Conservation (phyloP, 1,140 invertebrate genomes). For the Conus ventricosus region DNA sequence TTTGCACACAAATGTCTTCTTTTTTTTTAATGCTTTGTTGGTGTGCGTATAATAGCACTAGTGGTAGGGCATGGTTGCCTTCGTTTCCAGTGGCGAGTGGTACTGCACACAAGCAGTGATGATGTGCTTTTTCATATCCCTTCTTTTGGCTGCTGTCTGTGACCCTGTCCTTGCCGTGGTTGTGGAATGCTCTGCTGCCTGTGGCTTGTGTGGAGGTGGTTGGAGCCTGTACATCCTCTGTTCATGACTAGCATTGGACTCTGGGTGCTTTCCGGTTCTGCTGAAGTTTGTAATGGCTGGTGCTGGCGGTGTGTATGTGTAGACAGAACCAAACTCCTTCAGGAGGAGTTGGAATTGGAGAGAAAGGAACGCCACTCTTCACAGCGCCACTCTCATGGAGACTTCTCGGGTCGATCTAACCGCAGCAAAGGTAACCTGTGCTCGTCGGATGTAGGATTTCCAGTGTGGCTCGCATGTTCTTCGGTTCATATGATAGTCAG, state of each 20-base stretch:
- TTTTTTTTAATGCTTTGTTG: background rate
- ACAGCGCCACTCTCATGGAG: conserved; percentile 40
- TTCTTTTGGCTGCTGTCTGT: background rate
- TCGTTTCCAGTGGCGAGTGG: background rate
- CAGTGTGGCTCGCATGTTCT: background rate
- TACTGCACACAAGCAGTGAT: background rate
- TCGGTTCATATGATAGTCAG: no score
- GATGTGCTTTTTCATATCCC: background rate
- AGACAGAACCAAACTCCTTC: conserved; percentile 64
- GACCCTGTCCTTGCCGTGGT: background rate
- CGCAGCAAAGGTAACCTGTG: conserved; percentile 50
- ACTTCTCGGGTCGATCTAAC: conserved; percentile 40
- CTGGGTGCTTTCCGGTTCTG: background rate
- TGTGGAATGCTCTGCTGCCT: background rate
- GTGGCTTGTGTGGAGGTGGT: background rate
- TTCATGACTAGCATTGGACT: background rate
- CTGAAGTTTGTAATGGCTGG: background rate
- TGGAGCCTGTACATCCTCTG: background rate
- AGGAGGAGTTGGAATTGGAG: conserved; percentile 61
- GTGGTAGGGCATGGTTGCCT: background rate
- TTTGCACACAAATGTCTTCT: background rate
- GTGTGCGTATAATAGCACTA: background rate
- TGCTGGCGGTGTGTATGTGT: conserved; percentile 22
- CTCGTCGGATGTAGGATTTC: background rate
- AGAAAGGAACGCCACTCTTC: conserved; percentile 46